Evolutionary conservation across 2,888 invertebrate species (phyloP).

Genomic region (Himalopsyche tibetana): DNA sequence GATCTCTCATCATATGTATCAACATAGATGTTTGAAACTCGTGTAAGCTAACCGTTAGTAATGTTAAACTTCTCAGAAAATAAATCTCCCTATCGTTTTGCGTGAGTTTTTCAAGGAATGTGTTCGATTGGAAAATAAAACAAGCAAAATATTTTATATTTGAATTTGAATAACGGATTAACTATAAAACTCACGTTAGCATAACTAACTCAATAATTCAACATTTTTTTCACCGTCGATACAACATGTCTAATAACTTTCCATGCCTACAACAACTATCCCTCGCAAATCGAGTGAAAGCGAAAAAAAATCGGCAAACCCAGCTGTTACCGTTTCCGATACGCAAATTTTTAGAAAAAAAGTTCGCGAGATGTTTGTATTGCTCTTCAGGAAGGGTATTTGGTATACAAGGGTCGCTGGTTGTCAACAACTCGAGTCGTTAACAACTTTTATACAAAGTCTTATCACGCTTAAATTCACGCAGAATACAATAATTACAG

Average conservation of each 20-base stretch:
- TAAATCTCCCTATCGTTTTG: too few species aligned
- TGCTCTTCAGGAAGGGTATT: neutral
- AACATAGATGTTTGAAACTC: too few species aligned
- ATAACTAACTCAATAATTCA: neutral
- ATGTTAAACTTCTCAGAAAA: too few species aligned
- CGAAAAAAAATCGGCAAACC: neutral
- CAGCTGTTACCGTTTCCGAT: constrained; percentile 1
- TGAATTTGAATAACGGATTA: neutral
- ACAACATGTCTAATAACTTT: constrained; percentile 2
- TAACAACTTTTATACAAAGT: neutral
- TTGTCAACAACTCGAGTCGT: constrained; percentile 27
- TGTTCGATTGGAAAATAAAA: too few species aligned
- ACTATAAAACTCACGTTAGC: constrained; percentile 1
- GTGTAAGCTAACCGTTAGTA: too few species aligned
- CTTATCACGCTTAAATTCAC: neutral
- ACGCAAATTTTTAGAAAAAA: constrained; percentile 1
- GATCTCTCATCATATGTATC: too few species aligned
- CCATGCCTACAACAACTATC: neutral
- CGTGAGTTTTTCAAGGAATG: too few species aligned
- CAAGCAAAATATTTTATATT: neutral
- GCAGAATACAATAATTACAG: too few species aligned
- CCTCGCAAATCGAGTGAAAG: neutral
- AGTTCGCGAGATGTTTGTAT: constrained; percentile 4
- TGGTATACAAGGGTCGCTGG: neutral
- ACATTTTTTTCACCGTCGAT: neutral